A percentile compares a stretch with the other conserved stretches of the same genome.
These are phyloP conservation scores for Cyanistes caeruleus DNA, from an alignment of 2,113 vertebrate species.

Conservation along the genomic window DNA sequence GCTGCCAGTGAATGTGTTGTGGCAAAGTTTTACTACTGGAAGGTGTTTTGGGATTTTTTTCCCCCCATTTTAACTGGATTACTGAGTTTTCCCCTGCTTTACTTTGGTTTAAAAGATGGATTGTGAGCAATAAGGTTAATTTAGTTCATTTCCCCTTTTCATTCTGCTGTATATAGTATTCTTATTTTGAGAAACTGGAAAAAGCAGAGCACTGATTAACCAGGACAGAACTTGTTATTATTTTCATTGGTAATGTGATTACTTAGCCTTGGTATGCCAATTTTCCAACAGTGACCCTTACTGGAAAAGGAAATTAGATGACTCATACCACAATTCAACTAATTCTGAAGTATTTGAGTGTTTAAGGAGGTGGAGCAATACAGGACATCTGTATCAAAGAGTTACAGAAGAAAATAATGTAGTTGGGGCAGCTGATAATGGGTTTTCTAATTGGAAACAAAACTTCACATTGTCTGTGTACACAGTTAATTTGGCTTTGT, in stretches of 20 bases:
- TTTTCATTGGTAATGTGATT: background rate
- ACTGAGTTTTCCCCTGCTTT: background rate
- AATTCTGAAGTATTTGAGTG: background rate
- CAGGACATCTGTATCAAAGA: background rate
- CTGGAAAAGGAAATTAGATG: slow-evolving; percentile 47
- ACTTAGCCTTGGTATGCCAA: slow-evolving; percentile 4
- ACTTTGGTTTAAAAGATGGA: background rate
- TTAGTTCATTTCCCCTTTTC: background rate
- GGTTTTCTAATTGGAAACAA: background rate
- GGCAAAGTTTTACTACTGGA: background rate
- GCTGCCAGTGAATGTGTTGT: background rate
- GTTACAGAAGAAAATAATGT: background rate
- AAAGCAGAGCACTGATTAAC: background rate
- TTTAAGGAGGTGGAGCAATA: background rate
- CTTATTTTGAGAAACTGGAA: background rate
- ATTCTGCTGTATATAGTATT: background rate
- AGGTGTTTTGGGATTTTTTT: background rate
- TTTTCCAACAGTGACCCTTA: slow-evolving; percentile 14
- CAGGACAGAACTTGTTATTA: background rate
- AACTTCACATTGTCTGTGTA: background rate
- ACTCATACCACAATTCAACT: background rate
- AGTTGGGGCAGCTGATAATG: background rate
- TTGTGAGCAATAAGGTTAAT: background rate
- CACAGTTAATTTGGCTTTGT: background rate
- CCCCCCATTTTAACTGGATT: rapidly evolving